phyloP scores from a whole-genome alignment of 2,113 vertebrate species.

The Rhegmatorhina hoffmannsi region DNA sequence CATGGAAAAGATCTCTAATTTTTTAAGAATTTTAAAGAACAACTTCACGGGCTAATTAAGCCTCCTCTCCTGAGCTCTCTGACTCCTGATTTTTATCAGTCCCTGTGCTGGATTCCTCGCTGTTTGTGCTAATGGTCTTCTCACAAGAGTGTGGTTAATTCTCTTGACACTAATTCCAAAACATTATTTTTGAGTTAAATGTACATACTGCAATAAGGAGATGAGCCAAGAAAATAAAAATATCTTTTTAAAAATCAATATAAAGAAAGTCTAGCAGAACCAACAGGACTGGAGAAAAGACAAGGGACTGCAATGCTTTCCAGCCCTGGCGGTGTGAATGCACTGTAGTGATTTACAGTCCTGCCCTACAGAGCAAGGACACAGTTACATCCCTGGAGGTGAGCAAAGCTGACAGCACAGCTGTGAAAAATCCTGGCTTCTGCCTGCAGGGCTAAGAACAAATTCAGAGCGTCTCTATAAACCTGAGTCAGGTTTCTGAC shows the following conservation, averaged over 20 bases:
- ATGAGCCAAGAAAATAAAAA: background rate
- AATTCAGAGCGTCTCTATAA: background rate
- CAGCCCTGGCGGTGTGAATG: background rate
- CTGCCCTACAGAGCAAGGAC: background rate
- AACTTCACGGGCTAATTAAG: background rate
- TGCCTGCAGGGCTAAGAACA: rapidly evolving
- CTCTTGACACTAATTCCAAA: background rate
- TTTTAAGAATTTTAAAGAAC: background rate
- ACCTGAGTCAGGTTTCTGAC: background rate
- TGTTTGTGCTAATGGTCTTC: background rate
- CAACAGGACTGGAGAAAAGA: background rate
- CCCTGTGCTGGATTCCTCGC: background rate
- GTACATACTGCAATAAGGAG: background rate
- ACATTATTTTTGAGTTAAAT: background rate
- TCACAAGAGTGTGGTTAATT: background rate
- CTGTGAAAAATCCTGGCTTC: background rate
- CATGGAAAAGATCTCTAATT: background rate
- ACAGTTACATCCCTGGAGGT: background rate
- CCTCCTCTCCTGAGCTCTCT: background rate
- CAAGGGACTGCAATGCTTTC: background rate
- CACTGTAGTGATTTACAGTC: background rate
- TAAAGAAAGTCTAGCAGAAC: background rate
- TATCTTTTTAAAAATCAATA: background rate
- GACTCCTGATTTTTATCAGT: background rate
- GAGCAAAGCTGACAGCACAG: background rate